A percentile compares a stretch with the other conserved stretches of the same genome.
Evolutionary conservation across 1,140 invertebrate species (phyloP).

Genomic region (Trichomalopsis sarcophagae): DNA sequence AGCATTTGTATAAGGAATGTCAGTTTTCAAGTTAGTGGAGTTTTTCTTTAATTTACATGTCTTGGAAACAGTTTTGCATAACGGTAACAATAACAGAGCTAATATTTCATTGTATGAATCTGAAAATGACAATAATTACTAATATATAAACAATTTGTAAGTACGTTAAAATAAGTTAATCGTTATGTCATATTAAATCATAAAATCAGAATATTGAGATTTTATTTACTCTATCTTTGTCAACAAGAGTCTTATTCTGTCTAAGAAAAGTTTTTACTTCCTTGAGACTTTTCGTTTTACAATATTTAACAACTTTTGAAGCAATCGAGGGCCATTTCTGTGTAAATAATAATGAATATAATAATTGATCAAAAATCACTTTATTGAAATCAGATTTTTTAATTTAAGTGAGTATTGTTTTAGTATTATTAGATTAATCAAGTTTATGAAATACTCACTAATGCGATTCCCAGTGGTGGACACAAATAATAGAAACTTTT

Average conservation of each 20-base stretch:
- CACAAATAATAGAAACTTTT: neutral
- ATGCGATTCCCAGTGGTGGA: neutral
- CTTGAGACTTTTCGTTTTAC: conserved; percentile 32
- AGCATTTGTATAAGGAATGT: neutral
- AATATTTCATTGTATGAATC: conserved; percentile 35
- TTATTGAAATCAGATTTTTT: conserved; percentile 10
- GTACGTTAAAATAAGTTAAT: neutral
- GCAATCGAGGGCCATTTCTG: conserved; percentile 7
- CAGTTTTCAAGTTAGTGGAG: neutral
- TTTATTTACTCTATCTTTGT: neutral
- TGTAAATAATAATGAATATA: conserved; percentile 5
- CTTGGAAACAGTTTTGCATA: neutral
- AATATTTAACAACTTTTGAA: conserved; percentile 32
- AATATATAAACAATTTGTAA: neutral
- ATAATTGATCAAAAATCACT: neutral
- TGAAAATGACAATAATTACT: conserved; percentile 36
- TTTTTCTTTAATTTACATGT: conserved; percentile 25
- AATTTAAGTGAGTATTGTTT: neutral
- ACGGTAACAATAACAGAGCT: conserved; percentile 34
- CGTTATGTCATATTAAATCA: neutral
- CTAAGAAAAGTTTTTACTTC: conserved; percentile 24
- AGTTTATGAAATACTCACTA: neutral
- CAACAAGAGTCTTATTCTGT: neutral
- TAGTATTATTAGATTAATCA: neutral
- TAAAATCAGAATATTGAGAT: neutral